These are phyloP conservation scores for Caerostris extrusa DNA, from an alignment of 1,140 invertebrate species.

Conservation along the genomic window DNA sequence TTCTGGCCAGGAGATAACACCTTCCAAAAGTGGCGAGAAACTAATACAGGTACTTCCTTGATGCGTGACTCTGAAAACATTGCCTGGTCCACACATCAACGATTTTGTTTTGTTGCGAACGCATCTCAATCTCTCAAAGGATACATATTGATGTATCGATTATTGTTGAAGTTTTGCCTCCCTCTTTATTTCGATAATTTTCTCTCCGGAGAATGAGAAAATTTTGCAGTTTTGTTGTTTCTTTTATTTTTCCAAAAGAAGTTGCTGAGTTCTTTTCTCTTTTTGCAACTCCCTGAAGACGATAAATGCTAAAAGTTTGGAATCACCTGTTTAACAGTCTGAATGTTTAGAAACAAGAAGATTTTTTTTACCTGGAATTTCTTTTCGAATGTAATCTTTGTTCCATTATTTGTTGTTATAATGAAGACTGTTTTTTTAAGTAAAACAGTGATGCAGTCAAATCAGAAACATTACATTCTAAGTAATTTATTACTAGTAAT, in stretches of 20 bases:
- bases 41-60: slow-evolving; percentile 45
- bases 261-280: background rate
- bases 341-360: no score
- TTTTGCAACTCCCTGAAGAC: background rate
- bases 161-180: slow-evolving; percentile 34
- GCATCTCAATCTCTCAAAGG: slow-evolving; percentile 26
- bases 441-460: no score
- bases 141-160: slow-evolving; percentile 55
- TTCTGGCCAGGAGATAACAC: slow-evolving; percentile 47
- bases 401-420: no score
- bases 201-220: slow-evolving; percentile 5
- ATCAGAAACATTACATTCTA: no score
- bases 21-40: slow-evolving; percentile 8
- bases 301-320: background rate
- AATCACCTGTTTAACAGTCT: background rate
- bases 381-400: no score
- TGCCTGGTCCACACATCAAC: background rate
- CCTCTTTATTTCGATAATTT: slow-evolving; percentile 58
- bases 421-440: no score
- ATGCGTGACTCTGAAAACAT: slow-evolving; percentile 27
- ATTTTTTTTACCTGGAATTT: no score
- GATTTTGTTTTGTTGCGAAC: slow-evolving; percentile 3
- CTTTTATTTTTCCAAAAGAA: background rate
- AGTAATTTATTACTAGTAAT: no score
- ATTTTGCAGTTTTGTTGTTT: background rate